A percentile compares a stretch with the other conserved stretches of the same genome.
phyloP scores from a whole-genome alignment of 2,113 vertebrate species.

The Hippoglossus stenolepis region DNA sequence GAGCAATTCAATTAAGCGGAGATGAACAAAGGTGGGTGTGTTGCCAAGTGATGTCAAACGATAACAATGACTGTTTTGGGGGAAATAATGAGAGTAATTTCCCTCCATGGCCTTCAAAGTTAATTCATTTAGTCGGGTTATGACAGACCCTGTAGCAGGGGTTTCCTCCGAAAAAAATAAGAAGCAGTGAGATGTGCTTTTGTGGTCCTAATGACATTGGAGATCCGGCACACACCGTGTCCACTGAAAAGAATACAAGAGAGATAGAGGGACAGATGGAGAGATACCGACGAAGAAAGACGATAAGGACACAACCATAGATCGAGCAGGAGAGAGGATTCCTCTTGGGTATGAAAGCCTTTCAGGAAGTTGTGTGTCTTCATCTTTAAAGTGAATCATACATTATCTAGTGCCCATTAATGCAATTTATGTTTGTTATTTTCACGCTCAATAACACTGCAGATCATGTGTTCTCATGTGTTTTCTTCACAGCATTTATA shows the following conservation, averaged over 20 bases:
- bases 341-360: slow-evolving; percentile 25
- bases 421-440: not conserved
- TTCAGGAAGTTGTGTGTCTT: slow-evolving; percentile 17
- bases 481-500: not conserved
- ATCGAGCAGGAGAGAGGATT: slow-evolving; percentile 14
- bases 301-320: not conserved
- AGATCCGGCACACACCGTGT: not conserved
- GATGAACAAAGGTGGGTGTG: too few species aligned
- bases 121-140: too few species aligned
- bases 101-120: too few species aligned
- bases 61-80: too few species aligned
- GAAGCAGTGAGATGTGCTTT: not conserved
- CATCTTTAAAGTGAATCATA: slow-evolving; percentile 10
- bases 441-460: not conserved
- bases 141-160: too few species aligned
- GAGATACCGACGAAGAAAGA: not conserved
- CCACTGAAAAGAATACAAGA: not conserved
- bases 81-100: too few species aligned
- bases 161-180: too few species aligned
- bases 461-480: not conserved
- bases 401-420: not conserved
- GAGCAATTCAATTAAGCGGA: too few species aligned
- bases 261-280: not conserved
- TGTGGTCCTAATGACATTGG: not conserved
- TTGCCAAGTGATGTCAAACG: too few species aligned